These are phyloP conservation scores for Tenebrio molitor DNA, from an alignment of 1,140 invertebrate species.

Conservation along the genomic window DNA sequence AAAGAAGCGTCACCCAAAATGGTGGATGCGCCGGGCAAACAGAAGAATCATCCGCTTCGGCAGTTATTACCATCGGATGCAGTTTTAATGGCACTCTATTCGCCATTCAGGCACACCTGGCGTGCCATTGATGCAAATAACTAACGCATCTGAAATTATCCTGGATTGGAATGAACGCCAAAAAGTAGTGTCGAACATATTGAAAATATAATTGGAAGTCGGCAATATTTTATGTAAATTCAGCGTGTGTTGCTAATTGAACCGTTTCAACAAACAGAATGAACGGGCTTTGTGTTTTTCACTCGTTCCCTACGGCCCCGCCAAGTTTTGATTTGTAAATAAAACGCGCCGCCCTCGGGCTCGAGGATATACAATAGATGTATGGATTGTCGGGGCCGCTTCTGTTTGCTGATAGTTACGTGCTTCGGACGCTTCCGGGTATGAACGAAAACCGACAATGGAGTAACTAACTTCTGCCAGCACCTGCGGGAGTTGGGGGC, in stretches of 20 bases:
- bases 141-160: no score
- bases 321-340: conserved; percentile 3
- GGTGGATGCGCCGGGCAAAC: neutral
- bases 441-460: neutral
- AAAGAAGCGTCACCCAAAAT: no score
- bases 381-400: neutral
- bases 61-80: neutral
- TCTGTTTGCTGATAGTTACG: conserved; percentile 7
- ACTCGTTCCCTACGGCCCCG: neutral
- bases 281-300: neutral
- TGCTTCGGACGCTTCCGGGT: neutral
- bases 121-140: neutral
- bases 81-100: neutral
- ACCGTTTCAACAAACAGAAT: neutral
- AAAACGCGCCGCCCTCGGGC: neutral
- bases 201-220: conserved; percentile 1
- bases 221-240: neutral
- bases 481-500: neutral
- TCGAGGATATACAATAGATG: neutral
- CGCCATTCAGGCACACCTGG: neutral
- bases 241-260: neutral
- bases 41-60: no score
- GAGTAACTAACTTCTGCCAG: conserved; percentile 2
- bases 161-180: neutral
- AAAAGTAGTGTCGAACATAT: neutral